These are phyloP conservation scores for Menidia menidia DNA, from an alignment of 2,797 vertebrate genomes.

Conservation along the genomic window DNA sequence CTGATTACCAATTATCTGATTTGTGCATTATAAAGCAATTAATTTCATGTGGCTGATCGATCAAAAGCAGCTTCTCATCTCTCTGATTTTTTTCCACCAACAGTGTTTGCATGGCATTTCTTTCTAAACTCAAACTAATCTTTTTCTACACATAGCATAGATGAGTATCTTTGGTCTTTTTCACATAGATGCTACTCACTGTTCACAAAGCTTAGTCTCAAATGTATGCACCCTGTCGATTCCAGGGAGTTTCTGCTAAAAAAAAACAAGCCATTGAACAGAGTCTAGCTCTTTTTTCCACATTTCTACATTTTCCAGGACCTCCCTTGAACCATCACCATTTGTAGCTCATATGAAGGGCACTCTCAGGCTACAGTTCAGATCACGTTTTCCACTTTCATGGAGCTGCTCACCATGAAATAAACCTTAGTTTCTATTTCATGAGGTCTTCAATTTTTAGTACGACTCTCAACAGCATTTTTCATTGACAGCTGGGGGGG, in stretches of 20 bases:
- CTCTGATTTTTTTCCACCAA: neutral
- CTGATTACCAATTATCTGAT: slow-evolving; percentile 5
- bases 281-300: neutral
- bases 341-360: slow-evolving; percentile 46
- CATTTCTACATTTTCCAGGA: slow-evolving; percentile 42
- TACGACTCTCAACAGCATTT: slow-evolving; percentile 10
- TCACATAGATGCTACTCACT: neutral
- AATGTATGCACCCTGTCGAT: neutral
- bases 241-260: neutral
- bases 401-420: slow-evolving; percentile 42
- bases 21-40: no score
- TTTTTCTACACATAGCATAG: neutral
- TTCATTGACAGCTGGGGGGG: slow-evolving; percentile 23
- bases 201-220: neutral
- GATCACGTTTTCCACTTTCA: slow-evolving; percentile 33
- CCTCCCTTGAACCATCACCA: slow-evolving; percentile 50
- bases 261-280: neutral
- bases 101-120: no score
- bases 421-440: slow-evolving; percentile 47
- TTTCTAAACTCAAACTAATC: no score
- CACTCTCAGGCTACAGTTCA: slow-evolving; percentile 36
- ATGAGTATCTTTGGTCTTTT: neutral
- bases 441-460: slow-evolving; percentile 31
- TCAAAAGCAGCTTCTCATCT: neutral
- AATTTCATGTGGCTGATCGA: neutral